Percentiles rank a stretch among this genome's conserved stretches.
phyloP scores from a whole-genome alignment of 1,140 invertebrate species.

The Aphaenogaster ashmeadi region DNA sequence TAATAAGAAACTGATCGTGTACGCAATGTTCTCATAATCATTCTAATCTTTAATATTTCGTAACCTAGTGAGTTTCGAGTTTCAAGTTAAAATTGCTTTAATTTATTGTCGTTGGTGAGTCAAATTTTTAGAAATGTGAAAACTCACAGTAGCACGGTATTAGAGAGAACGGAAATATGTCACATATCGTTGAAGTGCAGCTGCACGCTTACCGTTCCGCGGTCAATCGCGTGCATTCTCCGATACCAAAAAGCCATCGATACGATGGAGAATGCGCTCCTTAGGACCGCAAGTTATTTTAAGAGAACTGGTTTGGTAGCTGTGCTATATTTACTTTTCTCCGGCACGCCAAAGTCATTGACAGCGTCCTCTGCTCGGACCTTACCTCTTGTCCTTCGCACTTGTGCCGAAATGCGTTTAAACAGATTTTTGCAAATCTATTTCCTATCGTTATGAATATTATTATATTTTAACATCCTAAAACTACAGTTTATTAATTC shows the following conservation, averaged over 20 bases:
- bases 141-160: neutral
- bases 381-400: constrained; percentile 66
- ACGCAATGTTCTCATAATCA: neutral
- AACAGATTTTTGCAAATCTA: constrained; percentile 25
- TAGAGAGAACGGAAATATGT: neutral
- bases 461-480: neutral
- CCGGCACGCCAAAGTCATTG: constrained; percentile 78
- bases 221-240: constrained; percentile 64
- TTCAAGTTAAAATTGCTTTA: neutral
- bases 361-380: constrained; percentile 68
- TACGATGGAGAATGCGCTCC: constrained; percentile 78
- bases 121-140: neutral
- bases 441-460: neutral
- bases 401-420: constrained; percentile 12
- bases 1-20: neutral
- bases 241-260: constrained; percentile 74
- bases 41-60: neutral
- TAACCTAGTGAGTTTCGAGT: neutral
- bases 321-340: constrained; percentile 83
- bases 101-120: neutral
- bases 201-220: constrained; percentile 32
- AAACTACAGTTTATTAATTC: neutral
- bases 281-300: constrained; percentile 83
- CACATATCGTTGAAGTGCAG: neutral
- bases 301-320: constrained; percentile 84